A percentile compares a stretch with the other conserved stretches of the same genome.
phyloP scores from a whole-genome alignment of 1,140 invertebrate genomes.

The Mactra quadrangularis region DNA sequence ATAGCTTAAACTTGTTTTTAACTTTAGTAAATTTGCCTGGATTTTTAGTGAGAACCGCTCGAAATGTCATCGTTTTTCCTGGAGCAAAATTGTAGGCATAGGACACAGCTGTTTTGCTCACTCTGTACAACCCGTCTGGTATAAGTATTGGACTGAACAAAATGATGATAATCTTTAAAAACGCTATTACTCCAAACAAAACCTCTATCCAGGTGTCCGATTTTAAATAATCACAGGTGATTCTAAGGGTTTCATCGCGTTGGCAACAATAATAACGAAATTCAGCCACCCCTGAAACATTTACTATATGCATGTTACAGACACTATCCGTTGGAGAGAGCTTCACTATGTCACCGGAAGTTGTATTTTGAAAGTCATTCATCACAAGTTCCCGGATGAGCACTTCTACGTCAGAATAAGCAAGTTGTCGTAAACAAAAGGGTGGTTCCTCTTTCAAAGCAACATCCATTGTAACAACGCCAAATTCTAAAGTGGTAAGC shows the following conservation, averaged over 20 bases:
- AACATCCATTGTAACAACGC: conserved; percentile 17
- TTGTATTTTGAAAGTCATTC: conserved; percentile 51
- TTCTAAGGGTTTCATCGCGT: not conserved
- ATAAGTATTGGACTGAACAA: conserved; percentile 47
- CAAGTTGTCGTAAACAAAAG: conserved; percentile 16
- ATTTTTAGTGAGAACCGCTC: conserved; percentile 4
- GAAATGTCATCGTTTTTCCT: not conserved
- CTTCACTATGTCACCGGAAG: conserved; percentile 5
- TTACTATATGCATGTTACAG: conserved; percentile 39
- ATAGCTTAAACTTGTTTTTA: not conserved
- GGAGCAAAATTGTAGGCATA: conserved; percentile 11
- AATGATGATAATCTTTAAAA: conserved; percentile 24
- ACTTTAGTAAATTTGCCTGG: conserved; percentile 16
- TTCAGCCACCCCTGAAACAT: not conserved
- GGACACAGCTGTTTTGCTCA: not conserved
- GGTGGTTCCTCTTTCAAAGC: not conserved
- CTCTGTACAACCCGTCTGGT: conserved; percentile 12
- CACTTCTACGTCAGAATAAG: conserved; percentile 17
- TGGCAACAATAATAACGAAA: conserved; percentile 43
- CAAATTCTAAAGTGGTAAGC: conserved; percentile 22
- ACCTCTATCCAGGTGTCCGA: conserved; percentile 29
- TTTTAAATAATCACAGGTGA: conserved; percentile 13
- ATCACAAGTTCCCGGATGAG: conserved; percentile 37
- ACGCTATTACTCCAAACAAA: conserved; percentile 1
- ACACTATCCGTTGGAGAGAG: conserved; percentile 39